phyloP scores from a whole-genome alignment of 2,113 vertebrate genomes.

The Epinephelus fuscoguttatus region DNA sequence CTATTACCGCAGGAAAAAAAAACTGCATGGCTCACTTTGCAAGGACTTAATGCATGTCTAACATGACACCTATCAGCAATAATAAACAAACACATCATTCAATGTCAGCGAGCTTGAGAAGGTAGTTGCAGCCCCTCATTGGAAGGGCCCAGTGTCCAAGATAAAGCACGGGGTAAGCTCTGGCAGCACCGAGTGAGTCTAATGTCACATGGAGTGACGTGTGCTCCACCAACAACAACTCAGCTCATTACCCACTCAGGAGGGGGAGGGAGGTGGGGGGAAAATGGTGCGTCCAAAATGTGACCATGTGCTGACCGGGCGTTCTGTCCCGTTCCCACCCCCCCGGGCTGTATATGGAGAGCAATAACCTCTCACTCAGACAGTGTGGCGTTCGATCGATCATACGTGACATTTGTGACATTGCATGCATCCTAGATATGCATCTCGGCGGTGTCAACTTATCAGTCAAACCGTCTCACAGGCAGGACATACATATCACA shows the following conservation, averaged over 20 bases:
- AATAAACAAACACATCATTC: constrained; percentile 80
- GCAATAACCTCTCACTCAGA: constrained; percentile 75
- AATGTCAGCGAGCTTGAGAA: constrained; percentile 68
- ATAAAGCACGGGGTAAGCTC: constrained; percentile 44
- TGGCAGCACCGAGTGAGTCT: constrained; percentile 65
- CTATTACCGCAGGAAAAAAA: constrained; percentile 18
- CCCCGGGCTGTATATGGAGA: constrained; percentile 66
- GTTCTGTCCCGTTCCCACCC: constrained; percentile 57
- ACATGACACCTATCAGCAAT: constrained; percentile 75
- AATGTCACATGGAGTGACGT: constrained; percentile 76
- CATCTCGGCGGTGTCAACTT: constrained; percentile 64
- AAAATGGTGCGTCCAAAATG: constrained; percentile 71
- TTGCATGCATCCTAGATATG: constrained; percentile 67
- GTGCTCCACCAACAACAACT: constrained; percentile 65
- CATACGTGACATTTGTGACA: constrained; percentile 79
- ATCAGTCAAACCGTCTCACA: constrained; percentile 66
- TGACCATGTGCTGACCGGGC: constrained; percentile 81
- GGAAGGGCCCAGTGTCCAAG: constrained; percentile 46
- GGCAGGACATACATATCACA: constrained; percentile 69
- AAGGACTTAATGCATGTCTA: constrained; percentile 67
- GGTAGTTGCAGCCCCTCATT: constrained; percentile 31
- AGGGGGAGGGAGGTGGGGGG: constrained; percentile 17
- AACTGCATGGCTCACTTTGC: constrained; percentile 59
- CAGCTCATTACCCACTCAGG: constrained; percentile 78
- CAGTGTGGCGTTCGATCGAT: constrained; percentile 63